Base-by-base conservation (phyloP, 2,113 vertebrate genomes). In the Mellivora capensis region DNA sequence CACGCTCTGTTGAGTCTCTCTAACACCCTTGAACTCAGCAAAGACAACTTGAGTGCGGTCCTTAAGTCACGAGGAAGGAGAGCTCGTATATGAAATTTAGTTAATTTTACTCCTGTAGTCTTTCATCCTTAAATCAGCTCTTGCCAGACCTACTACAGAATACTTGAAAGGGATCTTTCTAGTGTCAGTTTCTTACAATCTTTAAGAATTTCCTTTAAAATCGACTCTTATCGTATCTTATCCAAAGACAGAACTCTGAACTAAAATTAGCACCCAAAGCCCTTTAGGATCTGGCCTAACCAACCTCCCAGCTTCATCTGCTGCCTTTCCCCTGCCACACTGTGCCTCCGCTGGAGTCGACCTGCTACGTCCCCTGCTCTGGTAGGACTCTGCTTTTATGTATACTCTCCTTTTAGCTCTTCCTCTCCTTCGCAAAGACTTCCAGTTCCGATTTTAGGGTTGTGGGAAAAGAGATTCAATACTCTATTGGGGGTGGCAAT, bases 141-240 rank as follows among this genome's bases (percentile, higher is more conserved):
- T 82, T 87, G 34, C 27, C 62, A 87, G 72, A 37, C 34, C 29
- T 82, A 27, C 62, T 91, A 76, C 23, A 88, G 84, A 97, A 94
- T 52, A 79, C 31, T 25, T 93, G n/a, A 86, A 85, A 82, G 84
- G 44, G 12, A 10, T 90, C 49, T 77, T 94, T 64, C 42, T 64
- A 77, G n/a, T 17, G 67, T 94, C 47, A 52, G 3, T 74, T 93
- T 89, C 57, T 47, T 84, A 84, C 42, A 87, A 44, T 87, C 64
- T 83, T 39, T 64, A 79, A 42, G 27, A 25, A 6, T 93, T 93
- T 88, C 52, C 57, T 96, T 87, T 92, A 72, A 87, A 79, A 93
- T n/a, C 72, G 17, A 37, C 23, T 11, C 61, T 59, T 92, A 52
- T 91, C 27, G 23, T 52, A 59, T 57, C 29, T 39, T 76, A 49